Conservation (phyloP, 2,113 vertebrate species). For the Monopterus albus region DNA sequence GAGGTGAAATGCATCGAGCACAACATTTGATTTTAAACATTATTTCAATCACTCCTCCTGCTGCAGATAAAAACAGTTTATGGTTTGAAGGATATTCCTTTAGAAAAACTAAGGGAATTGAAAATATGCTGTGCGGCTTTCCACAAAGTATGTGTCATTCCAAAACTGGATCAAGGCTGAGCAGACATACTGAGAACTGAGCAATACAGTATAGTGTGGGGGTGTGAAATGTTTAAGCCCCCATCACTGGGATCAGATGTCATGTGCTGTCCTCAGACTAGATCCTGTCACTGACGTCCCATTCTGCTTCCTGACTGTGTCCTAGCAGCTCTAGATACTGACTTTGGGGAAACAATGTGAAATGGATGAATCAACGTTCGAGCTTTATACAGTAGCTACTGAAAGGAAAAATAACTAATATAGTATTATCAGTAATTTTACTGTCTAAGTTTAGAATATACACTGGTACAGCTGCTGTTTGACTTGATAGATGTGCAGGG, state of each 20-base stretch:
- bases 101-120: too few relatives aligned
- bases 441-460: background rate
- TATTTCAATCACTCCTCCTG: too few relatives aligned
- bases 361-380: constrained; percentile 7
- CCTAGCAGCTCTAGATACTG: background rate
- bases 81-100: too few relatives aligned
- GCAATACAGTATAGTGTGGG: too few relatives aligned
- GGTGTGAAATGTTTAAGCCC: constrained; percentile 15
- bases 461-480: background rate
- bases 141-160: too few relatives aligned
- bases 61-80: background rate
- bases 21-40: too few relatives aligned
- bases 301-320: background rate
- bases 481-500: background rate
- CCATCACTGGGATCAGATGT: constrained; percentile 1
- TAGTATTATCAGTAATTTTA: background rate
- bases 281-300: background rate
- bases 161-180: constrained; percentile 9
- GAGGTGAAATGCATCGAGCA: too few relatives aligned
- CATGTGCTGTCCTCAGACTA: background rate
- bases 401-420: background rate
- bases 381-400: background rate
- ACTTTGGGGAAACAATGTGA: constrained; percentile 5
- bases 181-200: too few relatives aligned
- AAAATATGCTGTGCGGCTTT: too few relatives aligned